Percentiles rank a stretch among this genome's conserved stretches.
phyloP scores from a whole-genome alignment of 1,140 invertebrate species.

The Metopolophium dirhodum region DNA sequence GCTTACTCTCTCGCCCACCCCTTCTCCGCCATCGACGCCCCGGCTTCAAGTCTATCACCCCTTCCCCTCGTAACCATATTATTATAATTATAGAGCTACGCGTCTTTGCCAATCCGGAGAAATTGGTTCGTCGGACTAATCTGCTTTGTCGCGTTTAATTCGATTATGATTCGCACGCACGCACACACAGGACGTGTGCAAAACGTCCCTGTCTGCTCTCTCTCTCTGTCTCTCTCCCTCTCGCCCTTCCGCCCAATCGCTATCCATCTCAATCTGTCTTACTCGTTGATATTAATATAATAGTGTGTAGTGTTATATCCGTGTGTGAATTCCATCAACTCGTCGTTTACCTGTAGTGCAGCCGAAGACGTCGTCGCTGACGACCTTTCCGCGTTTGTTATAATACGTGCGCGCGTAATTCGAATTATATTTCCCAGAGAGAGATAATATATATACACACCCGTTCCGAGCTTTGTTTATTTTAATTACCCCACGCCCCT shows the following conservation, averaged over 20 bases:
- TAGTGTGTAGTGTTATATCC: not conserved
- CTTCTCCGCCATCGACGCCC: not conserved
- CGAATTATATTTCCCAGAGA: constrained; percentile 48
- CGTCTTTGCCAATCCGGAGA: constrained; percentile 23
- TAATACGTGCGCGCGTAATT: constrained; percentile 10
- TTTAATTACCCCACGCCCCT: constrained; percentile 33
- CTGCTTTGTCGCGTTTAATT: constrained; percentile 43
- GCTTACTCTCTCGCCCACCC: not conserved
- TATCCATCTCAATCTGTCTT: not conserved
- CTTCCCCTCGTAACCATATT: not conserved
- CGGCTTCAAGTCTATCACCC: not conserved
- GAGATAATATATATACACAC: not conserved
- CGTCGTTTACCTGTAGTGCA: constrained; percentile 30
- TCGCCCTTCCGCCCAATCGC: no score
- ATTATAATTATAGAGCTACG: not conserved
- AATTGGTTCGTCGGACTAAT: constrained; percentile 46
- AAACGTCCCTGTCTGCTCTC: not conserved
- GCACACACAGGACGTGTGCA: not conserved
- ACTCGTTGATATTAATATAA: constrained; percentile 11
- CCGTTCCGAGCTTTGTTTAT: constrained; percentile 40
- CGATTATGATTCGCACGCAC: constrained; percentile 33
- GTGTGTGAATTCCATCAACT: constrained; percentile 50
- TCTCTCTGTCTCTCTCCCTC: not conserved
- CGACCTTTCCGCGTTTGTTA: not conserved
- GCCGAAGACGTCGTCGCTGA: not conserved